Percentiles rank a stretch among this genome's conserved stretches.
Conservation (phyloP, 2,113 vertebrate species). For the Cygnus buccinator region DNA sequence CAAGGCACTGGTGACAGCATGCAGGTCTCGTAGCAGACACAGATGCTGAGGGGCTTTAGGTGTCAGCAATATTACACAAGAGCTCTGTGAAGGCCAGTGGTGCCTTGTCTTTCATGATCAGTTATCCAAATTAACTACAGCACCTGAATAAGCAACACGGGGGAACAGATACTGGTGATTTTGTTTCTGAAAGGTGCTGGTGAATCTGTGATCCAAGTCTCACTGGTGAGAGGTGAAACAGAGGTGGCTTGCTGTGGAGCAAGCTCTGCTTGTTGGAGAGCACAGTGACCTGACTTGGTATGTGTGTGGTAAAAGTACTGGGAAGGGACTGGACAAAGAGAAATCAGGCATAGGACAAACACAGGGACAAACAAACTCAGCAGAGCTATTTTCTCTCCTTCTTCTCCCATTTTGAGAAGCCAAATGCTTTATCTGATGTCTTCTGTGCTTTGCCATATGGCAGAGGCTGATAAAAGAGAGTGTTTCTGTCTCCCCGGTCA, state of each 20-base stretch:
- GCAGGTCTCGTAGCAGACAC: not conserved
- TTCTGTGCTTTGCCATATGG: not conserved
- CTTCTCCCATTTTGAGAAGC: not conserved
- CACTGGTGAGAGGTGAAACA: not conserved
- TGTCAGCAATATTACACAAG: fast-evolving
- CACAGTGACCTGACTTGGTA: not conserved
- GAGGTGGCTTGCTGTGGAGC: not conserved
- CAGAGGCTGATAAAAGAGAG: not conserved
- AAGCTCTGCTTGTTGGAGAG: not conserved
- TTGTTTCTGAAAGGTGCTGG: not conserved
- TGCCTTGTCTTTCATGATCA: not conserved
- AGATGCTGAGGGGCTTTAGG: not conserved
- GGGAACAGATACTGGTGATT: not conserved
- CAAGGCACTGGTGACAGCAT: not conserved
- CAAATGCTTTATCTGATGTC: not conserved
- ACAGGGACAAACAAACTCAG: not conserved
- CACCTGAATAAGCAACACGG: not conserved
- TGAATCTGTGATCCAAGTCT: not conserved
- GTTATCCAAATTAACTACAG: not conserved
- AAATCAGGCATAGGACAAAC: not conserved
- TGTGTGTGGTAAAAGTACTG: not conserved
- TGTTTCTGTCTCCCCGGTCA: not conserved
- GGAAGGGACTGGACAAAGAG: not conserved
- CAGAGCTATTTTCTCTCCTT: not conserved
- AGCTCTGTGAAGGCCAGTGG: not conserved